Evolutionary conservation across 2,113 vertebrate genomes (phyloP).

Genomic region (Apus apus): DNA sequence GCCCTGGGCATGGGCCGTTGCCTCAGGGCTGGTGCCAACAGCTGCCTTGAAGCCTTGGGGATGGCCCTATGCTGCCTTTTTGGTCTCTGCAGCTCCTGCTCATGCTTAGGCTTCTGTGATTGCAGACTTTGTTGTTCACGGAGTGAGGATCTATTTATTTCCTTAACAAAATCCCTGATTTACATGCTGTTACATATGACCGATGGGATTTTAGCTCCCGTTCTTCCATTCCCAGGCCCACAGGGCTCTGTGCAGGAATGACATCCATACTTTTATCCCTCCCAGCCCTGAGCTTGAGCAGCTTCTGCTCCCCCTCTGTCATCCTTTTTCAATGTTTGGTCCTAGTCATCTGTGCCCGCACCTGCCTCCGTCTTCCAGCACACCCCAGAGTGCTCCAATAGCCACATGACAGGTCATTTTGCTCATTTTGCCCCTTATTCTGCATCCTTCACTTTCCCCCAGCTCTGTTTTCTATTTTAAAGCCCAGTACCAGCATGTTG

Average conservation of each 20-base stretch:
- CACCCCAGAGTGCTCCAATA: fast-evolving
- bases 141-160: background rate
- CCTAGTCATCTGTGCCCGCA: background rate
- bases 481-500: background rate
- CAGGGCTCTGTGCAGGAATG: background rate
- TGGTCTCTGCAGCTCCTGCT: fast-evolving
- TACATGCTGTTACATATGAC: conserved; percentile 57
- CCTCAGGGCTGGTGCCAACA: background rate
- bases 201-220: background rate
- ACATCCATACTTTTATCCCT: background rate
- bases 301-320: background rate
- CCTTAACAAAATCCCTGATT: background rate
- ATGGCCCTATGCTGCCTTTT: background rate
- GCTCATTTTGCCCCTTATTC: background rate
- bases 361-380: background rate
- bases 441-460: background rate
- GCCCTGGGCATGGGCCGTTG: background rate
- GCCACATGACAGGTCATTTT: background rate
- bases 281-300: background rate
- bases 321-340: background rate
- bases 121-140: fast-evolving
- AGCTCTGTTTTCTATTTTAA: background rate
- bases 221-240: background rate
- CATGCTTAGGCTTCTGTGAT: fast-evolving
- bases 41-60: background rate